Percentiles rank a stretch among this genome's conserved stretches.
These are phyloP conservation scores for Seriola dumerili DNA, from an alignment of 2,113 vertebrate species.

Conservation along the genomic window DNA sequence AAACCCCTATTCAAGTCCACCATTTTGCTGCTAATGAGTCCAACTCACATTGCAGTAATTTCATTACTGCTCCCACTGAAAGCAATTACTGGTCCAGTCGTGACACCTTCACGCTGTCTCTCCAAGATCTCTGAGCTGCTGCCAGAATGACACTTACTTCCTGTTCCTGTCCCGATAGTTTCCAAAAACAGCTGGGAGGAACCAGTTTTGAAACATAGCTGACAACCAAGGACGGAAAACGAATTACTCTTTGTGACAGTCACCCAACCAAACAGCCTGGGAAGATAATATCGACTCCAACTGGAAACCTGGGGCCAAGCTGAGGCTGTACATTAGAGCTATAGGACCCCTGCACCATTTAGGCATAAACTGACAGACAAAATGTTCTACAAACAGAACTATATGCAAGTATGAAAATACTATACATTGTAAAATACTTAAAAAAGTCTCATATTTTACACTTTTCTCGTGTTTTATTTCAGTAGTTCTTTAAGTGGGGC, in stretches of 20 bases:
- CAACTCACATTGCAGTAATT: constrained; percentile 46
- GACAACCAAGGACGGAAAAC: constrained; percentile 33
- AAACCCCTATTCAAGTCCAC: constrained; percentile 15
- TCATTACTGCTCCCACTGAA: constrained; percentile 53
- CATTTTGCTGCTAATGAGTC: constrained; percentile 34
- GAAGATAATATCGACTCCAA: constrained; percentile 2
- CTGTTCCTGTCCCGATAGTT: constrained; percentile 38
- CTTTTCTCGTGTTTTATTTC: too few relatives aligned
- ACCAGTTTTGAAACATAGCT: constrained; percentile 23
- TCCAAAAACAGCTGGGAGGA: constrained; percentile 43
- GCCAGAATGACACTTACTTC: constrained; percentile 44
- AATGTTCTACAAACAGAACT: background rate
- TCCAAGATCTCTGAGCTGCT: constrained; percentile 28
- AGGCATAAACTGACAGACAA: background rate
- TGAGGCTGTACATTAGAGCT: background rate
- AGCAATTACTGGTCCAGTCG: constrained; percentile 44
- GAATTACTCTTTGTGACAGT: constrained; percentile 39
- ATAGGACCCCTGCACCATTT: background rate
- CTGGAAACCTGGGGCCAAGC: constrained; percentile 5
- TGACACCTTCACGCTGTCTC: constrained; percentile 47
- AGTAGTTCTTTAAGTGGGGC: too few relatives aligned
- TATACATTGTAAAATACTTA: background rate
- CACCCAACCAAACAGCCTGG: background rate
- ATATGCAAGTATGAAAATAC: background rate
- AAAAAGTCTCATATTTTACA: too few relatives aligned